These are phyloP conservation scores for Martes martes DNA, from an alignment of 2,113 vertebrate species.

Conservation along the genomic window DNA sequence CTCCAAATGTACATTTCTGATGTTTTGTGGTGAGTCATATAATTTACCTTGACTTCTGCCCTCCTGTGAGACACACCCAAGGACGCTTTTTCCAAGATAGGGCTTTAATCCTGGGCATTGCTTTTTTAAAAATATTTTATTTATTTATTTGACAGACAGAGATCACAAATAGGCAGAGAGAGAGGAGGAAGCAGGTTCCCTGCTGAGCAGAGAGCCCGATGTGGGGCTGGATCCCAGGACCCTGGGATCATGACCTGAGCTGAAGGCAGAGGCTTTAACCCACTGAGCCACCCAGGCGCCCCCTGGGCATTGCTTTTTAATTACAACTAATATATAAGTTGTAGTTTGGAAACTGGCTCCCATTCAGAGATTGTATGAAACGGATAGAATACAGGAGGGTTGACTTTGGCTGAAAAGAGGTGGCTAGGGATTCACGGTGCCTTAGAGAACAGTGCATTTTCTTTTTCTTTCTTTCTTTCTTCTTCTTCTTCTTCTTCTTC, in stretches of 20 bases:
- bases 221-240: no score
- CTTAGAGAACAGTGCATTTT: neutral
- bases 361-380: constrained; percentile 24
- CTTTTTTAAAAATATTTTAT: neutral
- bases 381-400: neutral
- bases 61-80: neutral
- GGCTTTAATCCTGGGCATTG: neutral
- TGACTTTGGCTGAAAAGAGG: neutral
- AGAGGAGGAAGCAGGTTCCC: no score
- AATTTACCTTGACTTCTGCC: neutral
- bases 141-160: no score
- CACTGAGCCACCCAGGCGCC: no score
- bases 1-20: neutral
- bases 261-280: no score
- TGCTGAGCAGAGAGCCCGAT: no score
- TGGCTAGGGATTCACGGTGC: neutral
- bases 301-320: neutral
- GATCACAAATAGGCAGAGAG: no score
- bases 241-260: no score
- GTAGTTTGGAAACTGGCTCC: constrained; percentile 16
- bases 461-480: neutral
- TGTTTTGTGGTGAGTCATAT: neutral
- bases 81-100: neutral
- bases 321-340: neutral
- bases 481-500: no score